Conservation (phyloP, 2,888 invertebrate species). For the Ecliptopera silaceata region DNA sequence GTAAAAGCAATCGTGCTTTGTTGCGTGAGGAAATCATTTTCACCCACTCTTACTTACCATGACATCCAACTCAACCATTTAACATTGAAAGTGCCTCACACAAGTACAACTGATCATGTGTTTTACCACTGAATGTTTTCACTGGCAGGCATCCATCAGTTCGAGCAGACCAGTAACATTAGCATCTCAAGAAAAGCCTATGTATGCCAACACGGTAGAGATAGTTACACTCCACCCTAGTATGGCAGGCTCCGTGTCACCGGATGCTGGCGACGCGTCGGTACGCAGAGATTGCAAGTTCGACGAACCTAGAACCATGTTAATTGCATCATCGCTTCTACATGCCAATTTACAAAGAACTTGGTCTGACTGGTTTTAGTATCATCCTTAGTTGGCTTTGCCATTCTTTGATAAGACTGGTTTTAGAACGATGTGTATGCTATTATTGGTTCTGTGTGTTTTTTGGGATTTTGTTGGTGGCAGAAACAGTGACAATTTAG, state of each 20-base stretch:
- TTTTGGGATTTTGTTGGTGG: too few relatives aligned
- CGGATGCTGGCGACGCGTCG: slow-evolving; percentile 24
- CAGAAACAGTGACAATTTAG: too few relatives aligned
- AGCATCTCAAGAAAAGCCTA: background rate
- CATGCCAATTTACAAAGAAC: slow-evolving; percentile 18
- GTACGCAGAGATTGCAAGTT: slow-evolving; percentile 25
- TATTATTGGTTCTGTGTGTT: too few relatives aligned
- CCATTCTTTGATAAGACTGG: too few relatives aligned
- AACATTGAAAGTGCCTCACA: too few relatives aligned
- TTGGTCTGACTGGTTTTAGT: slow-evolving; percentile 8
- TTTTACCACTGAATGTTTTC: too few relatives aligned
- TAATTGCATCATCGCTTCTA: slow-evolving; percentile 28
- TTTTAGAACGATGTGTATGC: too few relatives aligned
- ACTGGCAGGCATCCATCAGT: background rate
- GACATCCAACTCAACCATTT: too few relatives aligned
- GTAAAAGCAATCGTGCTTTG: too few relatives aligned
- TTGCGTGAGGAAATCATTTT: too few relatives aligned
- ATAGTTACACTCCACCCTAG: slow-evolving; percentile 8
- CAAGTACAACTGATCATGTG: too few relatives aligned
- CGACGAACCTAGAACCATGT: slow-evolving; percentile 29
- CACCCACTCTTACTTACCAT: too few relatives aligned
- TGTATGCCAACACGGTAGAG: background rate
- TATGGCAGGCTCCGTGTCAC: slow-evolving; percentile 13
- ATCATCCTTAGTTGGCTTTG: background rate
- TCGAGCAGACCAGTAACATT: background rate